Evolutionary conservation across 2,113 vertebrate species (phyloP), one percentile per base, ranked within the genome.

Genomic region (Edolisoma coerulescens): DNA sequence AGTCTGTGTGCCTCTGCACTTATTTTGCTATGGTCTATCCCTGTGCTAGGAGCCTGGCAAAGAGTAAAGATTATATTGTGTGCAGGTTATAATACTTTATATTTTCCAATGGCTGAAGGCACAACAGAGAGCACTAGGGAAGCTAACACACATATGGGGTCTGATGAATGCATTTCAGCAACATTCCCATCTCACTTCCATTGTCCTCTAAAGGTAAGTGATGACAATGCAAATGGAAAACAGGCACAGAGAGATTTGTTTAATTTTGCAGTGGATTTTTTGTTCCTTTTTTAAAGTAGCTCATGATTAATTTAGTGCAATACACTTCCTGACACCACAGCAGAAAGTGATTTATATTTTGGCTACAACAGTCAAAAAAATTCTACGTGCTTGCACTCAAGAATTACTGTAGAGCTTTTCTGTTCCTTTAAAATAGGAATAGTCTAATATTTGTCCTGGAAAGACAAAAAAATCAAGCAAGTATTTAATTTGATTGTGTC

Each of bases 221-320:
- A 95, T 97, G 95, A 97, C 95, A 97, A 91, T 84, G 73, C 77
- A 97, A 96, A 94, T 82, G 82, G 68, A 94, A 90, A 97, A 85
- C 84, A 95, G 96, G 44, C 75, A 80, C 68, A 26, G 53, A 78
- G 71, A 96, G 84, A 94, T 96, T 95, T 95, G 95, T 97, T 95
- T 93, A 70, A 84, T 97, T 97, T 93, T 84, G 78, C 77, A 77
- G 74, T 89, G 85, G 56, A 73, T 86, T 95, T 96, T 96, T 95
- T 67, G 53, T 88, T 77, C 76, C 26, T 88, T 92, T 96, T 94
- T 78, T 3, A 93, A 96, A 96, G 90, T 91, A 96, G 83, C 80
- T 90, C 17, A 5, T 85, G 89, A 96, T 97, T 96, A 97, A 95
- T 96, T 96, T 95, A 91, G 81, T 96, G 92, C 93, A 84, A 75